Evolutionary conservation across 2,113 vertebrate species (phyloP), one percentile per base, ranked within the genome.

Genomic region (Albula glossodonta): DNA sequence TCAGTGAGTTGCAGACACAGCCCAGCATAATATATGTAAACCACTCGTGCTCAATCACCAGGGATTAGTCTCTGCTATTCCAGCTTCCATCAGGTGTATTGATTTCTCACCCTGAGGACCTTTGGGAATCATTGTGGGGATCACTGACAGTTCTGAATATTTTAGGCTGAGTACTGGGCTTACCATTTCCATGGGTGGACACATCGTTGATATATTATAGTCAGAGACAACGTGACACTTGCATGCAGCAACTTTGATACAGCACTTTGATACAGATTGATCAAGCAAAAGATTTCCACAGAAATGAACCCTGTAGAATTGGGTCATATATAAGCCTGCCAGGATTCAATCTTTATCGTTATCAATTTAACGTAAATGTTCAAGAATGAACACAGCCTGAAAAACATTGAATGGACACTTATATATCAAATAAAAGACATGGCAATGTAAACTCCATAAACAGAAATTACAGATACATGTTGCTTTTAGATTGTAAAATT

Each of bases 41-140:
- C 70, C 82, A 63, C 57, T 83, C 12, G 4, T 12, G 15, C 57
- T 83, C 82, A 83, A 57, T 83, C 82, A 60, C n/a, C 82, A 63
- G 82, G 10, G 53, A 49, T n/a, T 82, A 56, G n/a, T 9, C 19
- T 41, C 22, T 57, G 82, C 82, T 41, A 83, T 15, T 15, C n/a
- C 60, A 60, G 82, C 22, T 41, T 83, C 82, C 56, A 19, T 10
- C 49, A 51, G 50, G 79, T 19, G 56, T 63, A 83, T 83, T 51
- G 56, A 83, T 60, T 83, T 60, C 49, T 83, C 22, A n/a, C 41
- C 52, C 52, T 41, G 57, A 66, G 82, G 25, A 41, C 51, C 11
- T 66, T 48, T 63, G 19, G 60, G 22, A 83, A 19, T 48, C 25
- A 74, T 74, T n/a, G 10, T 31, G 70, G 8, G n/a, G 7, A 74